Conservation (phyloP, 2,888 invertebrate species). For the Plebejus anna region DNA sequence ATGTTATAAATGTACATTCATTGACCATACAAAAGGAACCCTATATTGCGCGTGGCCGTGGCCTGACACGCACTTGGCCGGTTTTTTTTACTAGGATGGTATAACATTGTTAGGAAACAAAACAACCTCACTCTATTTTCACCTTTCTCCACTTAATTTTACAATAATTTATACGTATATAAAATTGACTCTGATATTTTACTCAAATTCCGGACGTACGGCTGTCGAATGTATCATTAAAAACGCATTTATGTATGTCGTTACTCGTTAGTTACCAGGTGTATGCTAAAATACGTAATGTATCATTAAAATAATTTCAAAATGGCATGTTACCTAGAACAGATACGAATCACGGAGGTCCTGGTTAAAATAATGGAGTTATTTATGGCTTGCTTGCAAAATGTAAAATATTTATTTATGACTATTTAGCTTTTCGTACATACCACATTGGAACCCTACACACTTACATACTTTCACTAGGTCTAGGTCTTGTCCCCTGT, state of each 20-base stretch:
- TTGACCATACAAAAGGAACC: too few species aligned
- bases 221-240: conserved; percentile 28
- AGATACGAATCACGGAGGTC: not conserved
- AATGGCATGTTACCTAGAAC: conserved; percentile 4
- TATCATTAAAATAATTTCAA: conserved; percentile 17
- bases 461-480: too few species aligned
- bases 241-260: conserved; percentile 29
- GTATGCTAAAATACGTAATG: conserved; percentile 16
- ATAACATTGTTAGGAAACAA: too few species aligned
- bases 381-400: not conserved
- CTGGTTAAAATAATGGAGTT: not conserved
- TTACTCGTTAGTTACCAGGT: conserved; percentile 29
- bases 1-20: too few species aligned
- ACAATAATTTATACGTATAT: not conserved
- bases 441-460: too few species aligned
- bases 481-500: too few species aligned
- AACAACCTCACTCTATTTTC: not conserved
- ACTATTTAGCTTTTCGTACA: too few species aligned
- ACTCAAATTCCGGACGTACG: conserved; percentile 3
- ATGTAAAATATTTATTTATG: too few species aligned
- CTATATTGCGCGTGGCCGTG: too few species aligned
- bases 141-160: not conserved
- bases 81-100: too few species aligned
- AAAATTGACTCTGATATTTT: not conserved
- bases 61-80: too few species aligned